Conservation (phyloP, 2,113 vertebrate species). For the Hypomesus transpacificus region DNA sequence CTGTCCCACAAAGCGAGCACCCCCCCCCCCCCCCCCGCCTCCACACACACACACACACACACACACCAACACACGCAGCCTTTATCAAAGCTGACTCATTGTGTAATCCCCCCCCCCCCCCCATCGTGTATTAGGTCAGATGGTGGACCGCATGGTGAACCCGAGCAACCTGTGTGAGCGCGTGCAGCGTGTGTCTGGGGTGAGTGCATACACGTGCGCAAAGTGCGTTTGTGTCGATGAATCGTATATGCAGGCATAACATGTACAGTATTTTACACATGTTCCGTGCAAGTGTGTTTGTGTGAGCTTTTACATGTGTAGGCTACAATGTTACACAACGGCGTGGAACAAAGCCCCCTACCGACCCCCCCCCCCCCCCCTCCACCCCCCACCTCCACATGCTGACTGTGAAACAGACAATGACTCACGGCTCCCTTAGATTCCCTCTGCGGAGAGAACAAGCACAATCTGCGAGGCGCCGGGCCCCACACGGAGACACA, state of each 20-base stretch:
- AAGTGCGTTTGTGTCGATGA: not conserved
- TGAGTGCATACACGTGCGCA: not conserved
- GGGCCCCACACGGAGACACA: slow-evolving; percentile 18
- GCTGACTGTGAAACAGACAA: not conserved
- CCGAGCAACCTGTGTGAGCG: not conserved
- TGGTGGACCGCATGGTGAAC: not conserved
- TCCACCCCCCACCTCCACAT: too few species aligned
- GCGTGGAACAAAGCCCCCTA: too few species aligned
- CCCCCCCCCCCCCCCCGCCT: not conserved
- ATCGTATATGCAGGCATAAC: not conserved
- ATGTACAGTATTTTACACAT: not conserved
- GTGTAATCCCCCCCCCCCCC: slow-evolving; percentile 14
- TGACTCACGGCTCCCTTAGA: slow-evolving; percentile 36
- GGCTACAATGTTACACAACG: not conserved
- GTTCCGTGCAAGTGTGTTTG: not conserved
- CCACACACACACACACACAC: not conserved
- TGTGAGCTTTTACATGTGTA: not conserved
- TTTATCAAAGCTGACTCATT: slow-evolving; percentile 13
- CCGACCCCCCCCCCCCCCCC: too few species aligned
- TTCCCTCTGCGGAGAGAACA: slow-evolving; percentile 13
- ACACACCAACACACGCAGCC: not conserved
- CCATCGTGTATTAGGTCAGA: too few species aligned
- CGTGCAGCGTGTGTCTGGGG: not conserved
- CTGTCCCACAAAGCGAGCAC: too few species aligned
- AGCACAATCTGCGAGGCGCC: not conserved